Evolutionary conservation across 2,888 invertebrate genomes (phyloP).

Genomic region (Ptycholaimellus sp.): DNA sequence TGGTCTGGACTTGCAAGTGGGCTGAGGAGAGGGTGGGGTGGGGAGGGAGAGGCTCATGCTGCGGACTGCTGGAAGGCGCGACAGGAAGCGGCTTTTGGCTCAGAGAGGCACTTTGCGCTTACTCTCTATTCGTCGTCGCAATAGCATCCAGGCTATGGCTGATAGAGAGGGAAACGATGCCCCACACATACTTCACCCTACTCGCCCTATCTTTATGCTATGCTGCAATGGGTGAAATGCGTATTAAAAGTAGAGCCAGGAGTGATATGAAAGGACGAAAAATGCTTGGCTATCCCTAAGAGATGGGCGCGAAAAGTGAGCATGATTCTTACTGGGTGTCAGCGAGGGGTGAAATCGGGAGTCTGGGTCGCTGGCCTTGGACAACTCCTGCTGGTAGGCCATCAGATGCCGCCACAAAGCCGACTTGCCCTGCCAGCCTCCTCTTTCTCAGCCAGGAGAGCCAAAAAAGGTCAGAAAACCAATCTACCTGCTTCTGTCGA

Average conservation of each 20-base stretch:
- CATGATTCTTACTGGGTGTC: constrained; percentile 34
- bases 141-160: constrained; percentile 76
- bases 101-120: too few relatives aligned
- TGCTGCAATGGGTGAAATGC: too few relatives aligned
- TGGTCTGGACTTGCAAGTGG: too few relatives aligned
- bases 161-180: constrained; percentile 29
- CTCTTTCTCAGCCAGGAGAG: not conserved
- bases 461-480: not conserved
- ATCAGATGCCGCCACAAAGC: constrained; percentile 84
- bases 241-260: too few relatives aligned
- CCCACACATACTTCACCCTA: too few relatives aligned
- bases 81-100: too few relatives aligned
- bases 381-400: constrained; percentile 57
- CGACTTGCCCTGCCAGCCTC: constrained; percentile 50
- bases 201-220: too few relatives aligned
- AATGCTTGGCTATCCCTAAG: constrained; percentile 5
- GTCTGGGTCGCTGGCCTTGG: constrained; percentile 34
- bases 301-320: constrained; percentile 1
- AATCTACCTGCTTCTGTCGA: constrained; percentile 52
- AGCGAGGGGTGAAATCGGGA: constrained; percentile 29
- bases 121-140: constrained; percentile 71
- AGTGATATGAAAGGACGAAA: constrained; percentile 1
- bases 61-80: too few relatives aligned
- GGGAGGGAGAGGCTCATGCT: too few relatives aligned
- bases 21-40: too few relatives aligned